Percentiles rank a stretch among this genome's conserved stretches.
These are phyloP conservation scores for Antennarius striatus DNA, from an alignment of 2,113 vertebrate genomes.

Conservation along the genomic window DNA sequence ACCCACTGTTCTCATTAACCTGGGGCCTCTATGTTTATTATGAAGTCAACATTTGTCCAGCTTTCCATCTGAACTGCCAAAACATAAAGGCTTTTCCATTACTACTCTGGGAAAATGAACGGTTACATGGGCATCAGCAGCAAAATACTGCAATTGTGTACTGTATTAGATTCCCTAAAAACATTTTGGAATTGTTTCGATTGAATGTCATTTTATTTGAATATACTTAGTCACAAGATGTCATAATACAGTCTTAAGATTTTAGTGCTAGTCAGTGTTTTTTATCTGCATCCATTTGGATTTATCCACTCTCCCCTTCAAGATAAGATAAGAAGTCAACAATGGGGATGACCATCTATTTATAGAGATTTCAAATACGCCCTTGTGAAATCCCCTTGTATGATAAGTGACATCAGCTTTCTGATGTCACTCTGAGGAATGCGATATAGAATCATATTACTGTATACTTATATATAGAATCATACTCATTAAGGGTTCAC, in stretches of 20 bases:
- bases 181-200: conserved; percentile 41
- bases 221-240: conserved; percentile 7
- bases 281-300: too few relatives aligned
- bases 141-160: conserved; percentile 36
- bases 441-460: background rate
- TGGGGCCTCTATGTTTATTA: conserved; percentile 58
- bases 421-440: conserved; percentile 50
- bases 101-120: conserved; percentile 71
- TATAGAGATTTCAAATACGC: conserved; percentile 23
- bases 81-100: conserved; percentile 77
- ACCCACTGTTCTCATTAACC: conserved; percentile 50
- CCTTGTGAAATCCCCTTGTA: conserved; percentile 57
- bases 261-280: too few relatives aligned
- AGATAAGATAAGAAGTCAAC: conserved; percentile 8
- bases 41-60: conserved; percentile 69
- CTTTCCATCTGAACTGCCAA: conserved; percentile 76
- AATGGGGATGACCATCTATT: conserved; percentile 34
- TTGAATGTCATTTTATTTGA: conserved; percentile 19
- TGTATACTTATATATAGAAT: conserved; percentile 25
- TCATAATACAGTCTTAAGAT: background rate
- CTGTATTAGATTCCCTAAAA: conserved; percentile 45
- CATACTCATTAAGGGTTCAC: conserved; percentile 58
- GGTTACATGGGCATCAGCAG: conserved; percentile 56
- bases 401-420: conserved; percentile 43
- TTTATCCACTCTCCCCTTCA: background rate